These are phyloP conservation scores for Erethizon dorsatum DNA, from an alignment of 2,797 vertebrate genomes.

Conservation along the genomic window DNA sequence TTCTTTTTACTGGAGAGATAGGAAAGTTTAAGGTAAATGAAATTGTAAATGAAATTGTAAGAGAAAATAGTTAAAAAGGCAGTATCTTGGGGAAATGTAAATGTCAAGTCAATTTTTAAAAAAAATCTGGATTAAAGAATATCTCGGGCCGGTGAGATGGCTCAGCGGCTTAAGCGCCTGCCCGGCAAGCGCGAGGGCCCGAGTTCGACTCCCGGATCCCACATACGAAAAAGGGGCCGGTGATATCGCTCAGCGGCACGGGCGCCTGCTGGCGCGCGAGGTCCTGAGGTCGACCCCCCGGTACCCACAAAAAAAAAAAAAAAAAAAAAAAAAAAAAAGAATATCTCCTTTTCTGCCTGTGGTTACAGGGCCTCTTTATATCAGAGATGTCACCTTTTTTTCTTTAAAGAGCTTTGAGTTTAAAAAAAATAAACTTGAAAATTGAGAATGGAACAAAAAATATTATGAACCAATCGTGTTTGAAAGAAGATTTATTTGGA, in stretches of 20 bases:
- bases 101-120: conserved; percentile 24
- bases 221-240: no score
- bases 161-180: no score
- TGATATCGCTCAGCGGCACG: no score
- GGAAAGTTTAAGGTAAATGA: conserved; percentile 18
- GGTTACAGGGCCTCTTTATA: neutral
- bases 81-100: conserved; percentile 26
- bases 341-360: neutral
- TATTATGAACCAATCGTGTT: neutral
- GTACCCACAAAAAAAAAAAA: no score
- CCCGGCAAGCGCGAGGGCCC: no score
- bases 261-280: no score
- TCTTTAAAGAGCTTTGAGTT: neutral
- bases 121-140: neutral
- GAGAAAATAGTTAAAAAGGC: conserved; percentile 16
- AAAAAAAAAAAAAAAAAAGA: no score
- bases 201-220: no score
- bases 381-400: neutral
- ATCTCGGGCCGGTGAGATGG: no score
- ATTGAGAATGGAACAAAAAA: neutral
- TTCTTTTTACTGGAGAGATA: conserved; percentile 20
- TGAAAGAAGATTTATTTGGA: conserved; percentile 46
- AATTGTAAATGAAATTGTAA: conserved; percentile 15
- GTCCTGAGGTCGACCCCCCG: no score
- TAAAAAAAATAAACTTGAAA: neutral